Evolutionary conservation across 2,888 invertebrate genomes (phyloP).

Genomic region (Sesia bembeciformis): DNA sequence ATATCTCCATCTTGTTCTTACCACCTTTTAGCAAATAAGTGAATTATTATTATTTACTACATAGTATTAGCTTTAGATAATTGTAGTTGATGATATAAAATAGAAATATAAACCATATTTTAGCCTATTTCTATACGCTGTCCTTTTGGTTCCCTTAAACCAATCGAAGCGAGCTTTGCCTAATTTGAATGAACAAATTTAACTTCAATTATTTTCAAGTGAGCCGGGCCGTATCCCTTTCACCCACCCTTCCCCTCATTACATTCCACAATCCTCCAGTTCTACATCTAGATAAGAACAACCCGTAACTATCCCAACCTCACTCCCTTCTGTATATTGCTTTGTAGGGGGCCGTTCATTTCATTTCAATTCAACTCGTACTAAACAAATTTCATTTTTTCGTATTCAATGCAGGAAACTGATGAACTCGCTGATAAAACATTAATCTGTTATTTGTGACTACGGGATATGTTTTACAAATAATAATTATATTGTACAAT

Average conservation of each 20-base stretch:
- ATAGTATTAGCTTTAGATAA: too few species aligned
- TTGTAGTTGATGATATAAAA: too few species aligned
- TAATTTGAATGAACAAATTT: conserved; percentile 70
- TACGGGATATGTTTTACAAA: conserved; percentile 19
- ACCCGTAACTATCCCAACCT: conserved; percentile 56
- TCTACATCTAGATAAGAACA: conserved; percentile 66
- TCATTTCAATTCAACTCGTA: conserved; percentile 64
- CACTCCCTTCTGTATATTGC: conserved; percentile 41
- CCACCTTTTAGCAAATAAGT: too few species aligned
- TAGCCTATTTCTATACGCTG: too few species aligned
- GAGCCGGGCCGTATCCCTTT: conserved; percentile 63
- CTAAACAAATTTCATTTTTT: conserved; percentile 63
- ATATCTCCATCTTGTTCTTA: too few species aligned
- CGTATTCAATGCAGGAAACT: conserved; percentile 39
- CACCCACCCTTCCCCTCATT: conserved; percentile 65
- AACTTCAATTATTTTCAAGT: conserved; percentile 72
- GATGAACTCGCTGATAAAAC: conserved; percentile 55
- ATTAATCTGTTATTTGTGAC: conserved; percentile 32
- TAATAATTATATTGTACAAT: too few species aligned
- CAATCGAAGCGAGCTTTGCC: neutral
- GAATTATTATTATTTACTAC: too few species aligned
- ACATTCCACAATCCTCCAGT: conserved; percentile 63
- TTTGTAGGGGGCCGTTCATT: conserved; percentile 58
- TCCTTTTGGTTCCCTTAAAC: neutral
- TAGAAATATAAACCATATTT: too few species aligned